These are phyloP conservation scores for Esox masquinongy DNA, from an alignment of 2,797 vertebrate genomes.

Conservation along the genomic window DNA sequence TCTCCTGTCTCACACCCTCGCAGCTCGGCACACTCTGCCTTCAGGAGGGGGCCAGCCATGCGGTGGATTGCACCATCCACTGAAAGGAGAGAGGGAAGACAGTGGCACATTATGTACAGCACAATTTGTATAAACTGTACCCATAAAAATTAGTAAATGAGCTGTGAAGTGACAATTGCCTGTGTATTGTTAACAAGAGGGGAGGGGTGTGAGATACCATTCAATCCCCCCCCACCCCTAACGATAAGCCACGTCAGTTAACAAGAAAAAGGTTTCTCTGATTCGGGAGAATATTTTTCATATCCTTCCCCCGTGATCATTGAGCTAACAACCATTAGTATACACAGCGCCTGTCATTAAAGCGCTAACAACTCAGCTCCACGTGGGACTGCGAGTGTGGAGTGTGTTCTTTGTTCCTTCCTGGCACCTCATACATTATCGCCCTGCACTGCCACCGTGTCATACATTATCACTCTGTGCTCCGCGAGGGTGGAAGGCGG, in stretches of 20 bases:
- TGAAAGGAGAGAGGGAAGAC: conserved; percentile 43
- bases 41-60: conserved; percentile 81
- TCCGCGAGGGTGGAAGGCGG: neutral
- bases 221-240: neutral
- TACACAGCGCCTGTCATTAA: neutral
- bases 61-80: conserved; percentile 91
- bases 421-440: conserved; percentile 1
- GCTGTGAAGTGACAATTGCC: neutral
- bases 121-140: neutral
- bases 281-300: neutral
- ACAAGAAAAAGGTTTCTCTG: neutral
- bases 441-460: neutral
- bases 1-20: conserved; percentile 84
- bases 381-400: neutral
- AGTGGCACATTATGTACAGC: neutral
- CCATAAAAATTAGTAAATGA: neutral
- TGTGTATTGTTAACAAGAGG: neutral
- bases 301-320: neutral
- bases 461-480: neutral
- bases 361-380: neutral
- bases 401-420: neutral
- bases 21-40: conserved; percentile 83
- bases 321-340: neutral
- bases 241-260: neutral
- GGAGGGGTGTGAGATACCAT: neutral